phyloP scores from a whole-genome alignment of 2,888 invertebrate species.

The Cartodere bifasciata region DNA sequence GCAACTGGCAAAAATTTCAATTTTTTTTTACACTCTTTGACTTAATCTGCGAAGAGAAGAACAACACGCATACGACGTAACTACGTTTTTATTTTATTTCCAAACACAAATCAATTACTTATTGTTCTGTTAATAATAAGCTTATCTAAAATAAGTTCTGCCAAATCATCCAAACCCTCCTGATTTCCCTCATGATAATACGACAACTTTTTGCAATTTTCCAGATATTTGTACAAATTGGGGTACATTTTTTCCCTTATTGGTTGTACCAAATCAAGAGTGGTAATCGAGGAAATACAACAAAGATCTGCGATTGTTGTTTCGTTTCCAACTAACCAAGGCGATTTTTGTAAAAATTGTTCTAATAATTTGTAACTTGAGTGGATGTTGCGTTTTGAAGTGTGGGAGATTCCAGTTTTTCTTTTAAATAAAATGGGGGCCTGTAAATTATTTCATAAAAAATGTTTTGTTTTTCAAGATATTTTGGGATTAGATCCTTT shows the following conservation, averaged over 20 bases:
- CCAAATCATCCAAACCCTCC: conserved; percentile 25
- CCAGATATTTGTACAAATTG: conserved; percentile 30
- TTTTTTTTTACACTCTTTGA: too few relatives aligned
- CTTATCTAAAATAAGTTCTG: conserved; percentile 11
- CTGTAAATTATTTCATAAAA: conserved; percentile 23
- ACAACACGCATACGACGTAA: too few relatives aligned
- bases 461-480: too few relatives aligned
- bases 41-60: too few relatives aligned
- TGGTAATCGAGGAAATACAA: conserved; percentile 32
- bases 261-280: conserved; percentile 29
- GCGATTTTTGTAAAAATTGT: conserved; percentile 26
- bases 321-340: conserved; percentile 31
- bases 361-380: conserved; percentile 32
- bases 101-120: too few relatives aligned
- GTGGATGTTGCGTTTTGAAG: conserved; percentile 32
- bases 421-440: conserved; percentile 14
- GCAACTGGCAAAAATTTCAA: too few relatives aligned
- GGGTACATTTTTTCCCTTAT: conserved; percentile 32
- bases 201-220: conserved; percentile 27
- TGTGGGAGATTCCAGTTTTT: conserved; percentile 31
- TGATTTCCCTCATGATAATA: conserved; percentile 30
- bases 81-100: too few relatives aligned
- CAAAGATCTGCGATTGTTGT: conserved; percentile 34
- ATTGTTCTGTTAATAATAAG: conserved; percentile 6
- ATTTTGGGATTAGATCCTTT: too few relatives aligned